Conservation (phyloP, 2,888 invertebrate genomes). For the Operophtera brumata region DNA sequence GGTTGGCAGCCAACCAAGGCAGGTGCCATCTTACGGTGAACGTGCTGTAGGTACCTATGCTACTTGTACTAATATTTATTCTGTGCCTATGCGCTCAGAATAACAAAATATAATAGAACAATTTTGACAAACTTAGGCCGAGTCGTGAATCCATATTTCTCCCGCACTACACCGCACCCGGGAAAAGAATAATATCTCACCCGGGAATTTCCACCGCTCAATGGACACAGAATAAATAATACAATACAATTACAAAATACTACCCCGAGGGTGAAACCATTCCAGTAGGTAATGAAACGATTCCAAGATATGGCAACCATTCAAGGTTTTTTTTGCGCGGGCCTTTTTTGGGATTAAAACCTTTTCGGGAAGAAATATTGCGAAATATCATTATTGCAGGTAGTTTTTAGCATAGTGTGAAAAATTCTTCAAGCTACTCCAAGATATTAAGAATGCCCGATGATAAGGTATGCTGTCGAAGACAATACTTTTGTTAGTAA, state of each 20-base stretch:
- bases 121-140: no score
- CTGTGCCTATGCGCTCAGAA: no score
- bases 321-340: background rate
- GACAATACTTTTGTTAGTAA: no score
- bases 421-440: no score
- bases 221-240: background rate
- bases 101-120: no score
- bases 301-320: background rate
- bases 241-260: background rate
- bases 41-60: no score
- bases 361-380: background rate
- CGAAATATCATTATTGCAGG: background rate
- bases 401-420: no score
- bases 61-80: no score
- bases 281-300: background rate
- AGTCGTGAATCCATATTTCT: background rate
- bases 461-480: no score
- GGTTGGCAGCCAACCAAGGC: no score
- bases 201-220: constrained; percentile 23
- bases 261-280: background rate
- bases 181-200: background rate
- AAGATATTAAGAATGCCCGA: no score
- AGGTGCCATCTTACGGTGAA: no score
- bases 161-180: background rate
- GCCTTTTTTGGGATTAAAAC: background rate